Conservation (phyloP, 2,797 vertebrate genomes). For the Moxostoma hubbsi region DNA sequence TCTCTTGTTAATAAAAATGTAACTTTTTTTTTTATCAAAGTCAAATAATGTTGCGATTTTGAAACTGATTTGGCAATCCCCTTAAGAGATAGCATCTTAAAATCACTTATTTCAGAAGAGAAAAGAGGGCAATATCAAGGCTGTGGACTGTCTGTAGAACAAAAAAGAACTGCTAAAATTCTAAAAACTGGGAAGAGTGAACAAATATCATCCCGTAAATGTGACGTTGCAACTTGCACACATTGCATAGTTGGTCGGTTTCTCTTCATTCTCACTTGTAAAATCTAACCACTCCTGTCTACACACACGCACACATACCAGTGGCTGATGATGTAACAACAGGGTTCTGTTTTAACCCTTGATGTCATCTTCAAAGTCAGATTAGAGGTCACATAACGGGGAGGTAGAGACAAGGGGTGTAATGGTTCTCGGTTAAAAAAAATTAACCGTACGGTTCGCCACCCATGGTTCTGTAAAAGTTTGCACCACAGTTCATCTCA, state of each 20-base stretch:
- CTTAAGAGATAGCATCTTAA: too few species aligned
- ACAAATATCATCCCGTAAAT: not conserved
- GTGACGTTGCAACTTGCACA: not conserved
- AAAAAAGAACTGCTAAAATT: not conserved
- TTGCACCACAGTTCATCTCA: too few species aligned
- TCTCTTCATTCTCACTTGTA: constrained; percentile 30
- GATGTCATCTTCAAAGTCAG: constrained; percentile 86
- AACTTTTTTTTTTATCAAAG: too few species aligned
- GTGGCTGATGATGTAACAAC: constrained; percentile 80
- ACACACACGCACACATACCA: not conserved
- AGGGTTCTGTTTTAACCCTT: constrained; percentile 86
- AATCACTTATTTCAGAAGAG: too few species aligned
- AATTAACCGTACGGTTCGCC: too few species aligned
- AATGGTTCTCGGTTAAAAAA: too few species aligned
- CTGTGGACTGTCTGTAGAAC: not conserved
- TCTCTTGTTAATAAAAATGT: too few species aligned
- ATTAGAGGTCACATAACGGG: constrained; percentile 41
- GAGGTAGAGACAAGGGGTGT: constrained; percentile 3
- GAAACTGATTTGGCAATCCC: too few species aligned
- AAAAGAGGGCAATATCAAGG: not conserved
- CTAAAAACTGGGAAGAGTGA: not conserved
- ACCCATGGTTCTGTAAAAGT: too few species aligned
- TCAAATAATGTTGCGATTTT: too few species aligned
- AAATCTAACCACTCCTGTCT: constrained; percentile 21
- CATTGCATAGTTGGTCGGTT: not conserved